These are phyloP conservation scores for Sorex araneus DNA, from an alignment of 2,113 vertebrate species.

Conservation along the genomic window DNA sequence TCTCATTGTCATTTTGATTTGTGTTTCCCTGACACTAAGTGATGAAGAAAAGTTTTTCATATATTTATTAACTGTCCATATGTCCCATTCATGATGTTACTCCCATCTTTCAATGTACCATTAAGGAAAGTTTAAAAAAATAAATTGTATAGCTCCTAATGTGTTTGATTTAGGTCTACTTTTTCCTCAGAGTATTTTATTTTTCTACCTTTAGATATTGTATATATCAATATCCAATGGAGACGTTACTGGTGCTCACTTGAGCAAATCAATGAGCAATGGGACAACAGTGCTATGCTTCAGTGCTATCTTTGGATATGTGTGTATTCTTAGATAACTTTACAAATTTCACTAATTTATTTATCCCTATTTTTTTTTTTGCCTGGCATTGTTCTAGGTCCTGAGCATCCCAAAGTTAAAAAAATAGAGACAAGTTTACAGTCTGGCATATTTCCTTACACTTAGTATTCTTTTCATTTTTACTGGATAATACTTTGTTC, in stretches of 20 bases:
- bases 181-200: conserved; percentile 16
- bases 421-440: background rate
- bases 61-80: no score
- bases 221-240: no score
- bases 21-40: background rate
- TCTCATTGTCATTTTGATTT: background rate
- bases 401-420: background rate
- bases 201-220: conserved; percentile 10
- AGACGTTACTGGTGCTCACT: no score
- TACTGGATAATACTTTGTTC: background rate
- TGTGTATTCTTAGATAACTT: conserved; percentile 25
- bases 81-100: conserved; percentile 16
- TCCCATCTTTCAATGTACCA: background rate
- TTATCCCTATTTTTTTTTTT: conserved; percentile 3
- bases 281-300: no score
- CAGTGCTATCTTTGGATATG: background rate
- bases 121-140: conserved; percentile 52
- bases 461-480: background rate
- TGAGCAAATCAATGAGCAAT: no score
- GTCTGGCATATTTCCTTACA: conserved; percentile 9
- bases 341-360: conserved; percentile 22
- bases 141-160: conserved; percentile 24
- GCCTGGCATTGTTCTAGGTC: background rate
- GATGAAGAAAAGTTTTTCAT: background rate
- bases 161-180: conserved; percentile 18